Conservation (phyloP, 2,888 invertebrate species). For the Euclidia mi region DNA sequence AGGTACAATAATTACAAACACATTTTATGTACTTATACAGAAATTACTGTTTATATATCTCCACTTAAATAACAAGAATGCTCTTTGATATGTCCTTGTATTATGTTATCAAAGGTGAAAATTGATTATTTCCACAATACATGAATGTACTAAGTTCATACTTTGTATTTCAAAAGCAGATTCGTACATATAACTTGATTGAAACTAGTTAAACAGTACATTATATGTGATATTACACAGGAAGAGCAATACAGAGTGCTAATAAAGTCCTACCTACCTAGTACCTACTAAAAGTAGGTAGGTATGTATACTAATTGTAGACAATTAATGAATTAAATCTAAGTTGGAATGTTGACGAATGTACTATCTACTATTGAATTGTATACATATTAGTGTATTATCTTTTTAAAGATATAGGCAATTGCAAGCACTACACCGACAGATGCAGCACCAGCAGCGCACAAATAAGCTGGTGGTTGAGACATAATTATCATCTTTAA, state of each 20-base stretch:
- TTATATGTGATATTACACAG: too few relatives aligned
- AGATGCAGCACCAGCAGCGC: slow-evolving; percentile 90
- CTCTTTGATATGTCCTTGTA: too few relatives aligned
- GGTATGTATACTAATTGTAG: neutral
- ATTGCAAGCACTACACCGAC: slow-evolving; percentile 83
- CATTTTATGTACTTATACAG: too few relatives aligned
- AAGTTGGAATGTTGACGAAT: neutral
- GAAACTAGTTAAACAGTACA: too few relatives aligned
- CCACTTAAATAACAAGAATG: too few relatives aligned
- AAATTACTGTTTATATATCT: too few relatives aligned
- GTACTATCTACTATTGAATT: neutral
- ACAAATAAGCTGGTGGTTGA: slow-evolving; percentile 90
- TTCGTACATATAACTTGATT: neutral
- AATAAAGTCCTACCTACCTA: too few relatives aligned
- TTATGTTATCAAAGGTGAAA: too few relatives aligned
- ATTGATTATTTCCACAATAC: neutral
- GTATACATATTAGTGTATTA: slow-evolving; percentile 56
- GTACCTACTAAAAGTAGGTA: too few relatives aligned
- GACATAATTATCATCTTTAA: slow-evolving; percentile 91
- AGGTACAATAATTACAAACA: too few relatives aligned
- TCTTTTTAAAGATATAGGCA: slow-evolving; percentile 78
- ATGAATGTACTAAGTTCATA: neutral
- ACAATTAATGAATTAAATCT: neutral
- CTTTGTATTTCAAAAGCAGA: slow-evolving; percentile 13
- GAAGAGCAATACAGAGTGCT: too few relatives aligned